These are phyloP conservation scores for Typhlichthys eigenmanni DNA, from an alignment of 2,797 vertebrate genomes.

Conservation along the genomic window DNA sequence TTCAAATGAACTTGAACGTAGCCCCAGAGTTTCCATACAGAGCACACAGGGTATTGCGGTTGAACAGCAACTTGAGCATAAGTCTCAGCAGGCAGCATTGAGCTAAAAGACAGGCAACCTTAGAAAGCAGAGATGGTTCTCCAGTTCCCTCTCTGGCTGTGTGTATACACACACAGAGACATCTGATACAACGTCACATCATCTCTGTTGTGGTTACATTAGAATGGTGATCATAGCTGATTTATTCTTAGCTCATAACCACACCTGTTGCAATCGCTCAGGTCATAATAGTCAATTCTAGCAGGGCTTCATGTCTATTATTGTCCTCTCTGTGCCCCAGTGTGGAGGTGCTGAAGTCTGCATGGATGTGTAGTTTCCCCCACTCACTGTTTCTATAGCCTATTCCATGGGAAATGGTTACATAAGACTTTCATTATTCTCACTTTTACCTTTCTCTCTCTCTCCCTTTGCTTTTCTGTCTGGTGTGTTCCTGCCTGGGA, in stretches of 20 bases:
- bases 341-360: constrained; percentile 3
- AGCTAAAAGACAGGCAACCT: constrained; percentile 6
- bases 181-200: constrained; percentile 38
- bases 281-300: constrained; percentile 46
- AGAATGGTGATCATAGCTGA: constrained; percentile 33
- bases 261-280: constrained; percentile 64
- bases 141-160: constrained; percentile 24
- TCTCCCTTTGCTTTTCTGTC: constrained; percentile 9
- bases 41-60: too few relatives aligned
- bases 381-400: constrained; percentile 29
- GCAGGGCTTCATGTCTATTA: neutral
- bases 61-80: too few relatives aligned
- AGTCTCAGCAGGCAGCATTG: too few relatives aligned
- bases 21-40: too few relatives aligned
- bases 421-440: constrained; percentile 51
- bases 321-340: neutral
- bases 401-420: constrained; percentile 58
- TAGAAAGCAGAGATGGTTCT: constrained; percentile 38
- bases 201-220: constrained; percentile 33
- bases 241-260: constrained; percentile 62
- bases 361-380: constrained; percentile 18
- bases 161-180: neutral
- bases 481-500: neutral
- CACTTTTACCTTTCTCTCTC: constrained; percentile 16
- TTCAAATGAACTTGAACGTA: too few relatives aligned